Conservation (phyloP, 64 coral and sea anemone genomes). For the Dendrophyllia cribrosa region DNA sequence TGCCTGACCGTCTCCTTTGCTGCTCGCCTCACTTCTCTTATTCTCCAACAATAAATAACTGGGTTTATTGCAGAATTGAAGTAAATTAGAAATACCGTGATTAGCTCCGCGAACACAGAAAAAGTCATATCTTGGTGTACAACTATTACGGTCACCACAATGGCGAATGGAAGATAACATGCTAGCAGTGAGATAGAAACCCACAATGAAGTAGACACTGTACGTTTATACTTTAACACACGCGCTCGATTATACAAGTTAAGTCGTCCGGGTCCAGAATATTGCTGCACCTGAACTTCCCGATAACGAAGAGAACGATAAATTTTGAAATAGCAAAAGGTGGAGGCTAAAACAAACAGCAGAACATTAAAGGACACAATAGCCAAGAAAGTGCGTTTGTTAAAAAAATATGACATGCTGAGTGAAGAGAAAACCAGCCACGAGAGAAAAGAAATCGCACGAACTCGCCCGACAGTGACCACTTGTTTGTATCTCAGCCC, state of each 20-base stretch:
- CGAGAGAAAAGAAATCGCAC: background rate
- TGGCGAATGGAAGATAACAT: background rate
- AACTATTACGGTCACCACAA: background rate
- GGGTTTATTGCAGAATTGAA: constrained; percentile 18
- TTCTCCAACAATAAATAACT: too few relatives aligned
- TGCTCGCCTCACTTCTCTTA: too few relatives aligned
- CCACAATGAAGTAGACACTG: background rate
- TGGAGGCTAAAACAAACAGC: background rate
- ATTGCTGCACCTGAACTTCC: background rate
- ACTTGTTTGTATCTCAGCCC: constrained; percentile 10
- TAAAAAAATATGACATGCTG: background rate
- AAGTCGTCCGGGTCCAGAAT: background rate
- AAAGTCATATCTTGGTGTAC: background rate
- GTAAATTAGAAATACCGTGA: constrained; percentile 1
- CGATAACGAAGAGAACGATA: background rate
- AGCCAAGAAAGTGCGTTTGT: background rate
- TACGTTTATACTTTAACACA: background rate
- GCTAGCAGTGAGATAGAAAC: background rate
- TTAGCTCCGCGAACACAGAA: background rate
- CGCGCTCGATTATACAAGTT: background rate
- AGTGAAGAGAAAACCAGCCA: background rate
- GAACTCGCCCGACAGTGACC: constrained; percentile 1
- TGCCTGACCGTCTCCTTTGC: background rate
- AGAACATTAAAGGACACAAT: background rate
- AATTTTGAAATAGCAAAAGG: background rate